These are phyloP conservation scores for Acholoe squamosa DNA, from an alignment of 2,888 invertebrate genomes.

Conservation along the genomic window DNA sequence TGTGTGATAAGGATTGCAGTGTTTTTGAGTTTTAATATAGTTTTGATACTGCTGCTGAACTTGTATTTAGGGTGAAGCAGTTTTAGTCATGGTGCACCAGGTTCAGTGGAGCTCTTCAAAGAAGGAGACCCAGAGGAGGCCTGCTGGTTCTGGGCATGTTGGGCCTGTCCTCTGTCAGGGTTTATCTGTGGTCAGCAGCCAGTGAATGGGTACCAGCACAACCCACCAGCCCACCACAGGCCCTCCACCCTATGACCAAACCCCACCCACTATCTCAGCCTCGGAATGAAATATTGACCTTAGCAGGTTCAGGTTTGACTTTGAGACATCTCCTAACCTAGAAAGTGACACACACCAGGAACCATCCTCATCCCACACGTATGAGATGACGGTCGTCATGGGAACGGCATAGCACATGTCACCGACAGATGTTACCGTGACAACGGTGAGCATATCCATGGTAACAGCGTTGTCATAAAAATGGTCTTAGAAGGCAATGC, in stretches of 20 bases:
- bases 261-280: neutral
- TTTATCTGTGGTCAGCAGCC: neutral
- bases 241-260: neutral
- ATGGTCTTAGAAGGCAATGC: too few relatives aligned
- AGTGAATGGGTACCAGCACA: neutral
- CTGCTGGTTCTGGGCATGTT: neutral
- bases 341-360: too few relatives aligned
- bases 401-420: too few relatives aligned
- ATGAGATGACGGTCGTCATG: too few relatives aligned
- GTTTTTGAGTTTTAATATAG: too few relatives aligned
- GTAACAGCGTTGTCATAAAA: too few relatives aligned
- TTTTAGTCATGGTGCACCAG: neutral
- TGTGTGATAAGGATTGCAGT: too few relatives aligned
- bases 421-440: too few relatives aligned
- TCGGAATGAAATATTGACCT: conserved; percentile 28
- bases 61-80: neutral
- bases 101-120: neutral
- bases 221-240: neutral
- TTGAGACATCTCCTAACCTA: too few relatives aligned
- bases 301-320: neutral
- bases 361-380: too few relatives aligned
- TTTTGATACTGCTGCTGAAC: too few relatives aligned
- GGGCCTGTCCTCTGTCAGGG: conserved; percentile 17
- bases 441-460: too few relatives aligned
- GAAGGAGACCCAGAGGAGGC: neutral